Base-by-base conservation (phyloP, 1,140 invertebrate species). In the Dinothrombium tinctorium region DNA sequence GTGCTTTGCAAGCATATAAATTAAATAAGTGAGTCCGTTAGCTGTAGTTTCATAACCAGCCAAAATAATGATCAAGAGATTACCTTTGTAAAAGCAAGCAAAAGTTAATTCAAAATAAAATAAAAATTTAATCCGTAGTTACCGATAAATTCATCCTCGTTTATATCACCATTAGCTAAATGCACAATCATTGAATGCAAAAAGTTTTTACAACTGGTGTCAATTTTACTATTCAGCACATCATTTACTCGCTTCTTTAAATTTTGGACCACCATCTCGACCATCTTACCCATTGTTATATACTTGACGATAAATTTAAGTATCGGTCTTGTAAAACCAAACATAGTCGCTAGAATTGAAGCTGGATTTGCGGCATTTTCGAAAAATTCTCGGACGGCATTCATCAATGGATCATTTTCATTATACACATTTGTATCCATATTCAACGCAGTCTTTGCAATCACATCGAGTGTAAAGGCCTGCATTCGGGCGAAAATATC, bases 31-130 rank as follows among this genome's bases (percentile, higher is more conserved):
- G n/a, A 66, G 38, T n/a, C 55, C 53, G 0, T 43, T 58, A 5
- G 56, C 48, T 11, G 59, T 63, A 0, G 63, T 65, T 32, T 65
- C 62, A 42, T 59, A 63, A 9, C 61, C 61, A 40, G 59, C 65
- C 31, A n/a, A n/a, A n/a, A n/a, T n/a, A n/a, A n/a, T n/a, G n/a
- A n/a, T n/a, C n/a, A n/a, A n/a, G n/a, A n/a, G n/a, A n/a, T n/a
- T n/a, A n/a, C n/a, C n/a, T n/a, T n/a, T n/a, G n/a, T n/a, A n/a
- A n/a, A n/a, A n/a, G n/a, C n/a, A n/a, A n/a, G n/a, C n/a, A n/a
- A n/a, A n/a, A n/a, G n/a, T n/a, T n/a, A n/a, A n/a, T n/a, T n/a
- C n/a, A n/a, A n/a, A n/a, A n/a, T n/a, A n/a, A n/a, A n/a, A n/a
- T n/a, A n/a, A n/a, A n/a, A 43, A 7, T 8, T 12, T 28, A 22